These are phyloP conservation scores for Standfussiana lucernea DNA, from an alignment of 2,888 invertebrate genomes.

Conservation along the genomic window DNA sequence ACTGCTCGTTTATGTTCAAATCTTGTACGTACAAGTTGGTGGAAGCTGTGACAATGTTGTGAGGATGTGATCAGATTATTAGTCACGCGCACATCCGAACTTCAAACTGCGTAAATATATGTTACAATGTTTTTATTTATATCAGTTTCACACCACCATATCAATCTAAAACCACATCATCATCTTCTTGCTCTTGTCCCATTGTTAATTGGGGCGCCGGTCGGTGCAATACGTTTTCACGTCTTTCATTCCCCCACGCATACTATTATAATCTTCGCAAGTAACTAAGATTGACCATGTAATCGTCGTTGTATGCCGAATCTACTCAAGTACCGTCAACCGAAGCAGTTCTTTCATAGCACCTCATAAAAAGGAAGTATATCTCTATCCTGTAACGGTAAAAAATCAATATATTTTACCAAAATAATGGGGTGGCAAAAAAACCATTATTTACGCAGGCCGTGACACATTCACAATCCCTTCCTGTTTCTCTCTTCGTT, in stretches of 20 bases:
- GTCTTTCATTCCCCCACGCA: neutral
- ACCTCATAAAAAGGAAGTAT: neutral
- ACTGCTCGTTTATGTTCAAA: constrained; percentile 26
- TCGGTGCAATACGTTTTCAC: neutral
- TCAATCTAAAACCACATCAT: neutral
- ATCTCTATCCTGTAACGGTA: neutral
- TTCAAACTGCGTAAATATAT: neutral
- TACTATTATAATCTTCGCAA: neutral
- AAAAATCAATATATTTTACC: constrained; percentile 41
- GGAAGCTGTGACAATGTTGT: constrained; percentile 9
- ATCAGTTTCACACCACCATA: neutral
- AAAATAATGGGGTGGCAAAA: constrained; percentile 40
- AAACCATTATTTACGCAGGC: constrained; percentile 40
- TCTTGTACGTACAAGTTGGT: constrained; percentile 7
- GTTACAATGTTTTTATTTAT: neutral
- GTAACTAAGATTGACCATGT: neutral
- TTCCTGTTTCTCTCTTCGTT: constrained; percentile 61
- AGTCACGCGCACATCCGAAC: neutral
- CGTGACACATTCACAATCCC: constrained; percentile 56
- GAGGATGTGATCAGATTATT: neutral
- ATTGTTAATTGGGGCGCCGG: neutral
- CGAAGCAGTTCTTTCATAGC: neutral
- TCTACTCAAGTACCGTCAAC: neutral
- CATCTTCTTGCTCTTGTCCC: neutral
- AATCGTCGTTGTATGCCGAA: too few species aligned